These are phyloP conservation scores for Poeciliopsis prolifica DNA, from an alignment of 2,113 vertebrate genomes.

Conservation along the genomic window DNA sequence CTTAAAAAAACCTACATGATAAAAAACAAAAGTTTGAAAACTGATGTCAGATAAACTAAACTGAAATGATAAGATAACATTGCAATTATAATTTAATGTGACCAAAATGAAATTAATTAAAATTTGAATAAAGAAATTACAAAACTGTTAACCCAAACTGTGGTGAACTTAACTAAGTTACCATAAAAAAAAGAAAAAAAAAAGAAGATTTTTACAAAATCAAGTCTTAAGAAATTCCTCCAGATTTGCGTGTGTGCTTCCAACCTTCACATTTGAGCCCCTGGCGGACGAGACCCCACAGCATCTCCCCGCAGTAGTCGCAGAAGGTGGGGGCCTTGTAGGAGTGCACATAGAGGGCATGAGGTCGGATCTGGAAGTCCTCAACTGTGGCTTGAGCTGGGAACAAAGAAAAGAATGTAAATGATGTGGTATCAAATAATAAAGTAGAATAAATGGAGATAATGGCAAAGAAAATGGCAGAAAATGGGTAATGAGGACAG, in stretches of 20 bases:
- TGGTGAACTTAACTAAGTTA: neutral
- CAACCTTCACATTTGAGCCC: constrained; percentile 99
- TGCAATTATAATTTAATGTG: neutral
- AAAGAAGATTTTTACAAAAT: constrained; percentile 10
- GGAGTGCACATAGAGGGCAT: constrained; percentile 97
- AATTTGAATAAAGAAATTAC: no score
- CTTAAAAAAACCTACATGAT: neutral
- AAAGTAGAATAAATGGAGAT: constrained; percentile 14
- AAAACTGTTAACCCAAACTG: no score
- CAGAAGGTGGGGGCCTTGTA: constrained; percentile 99
- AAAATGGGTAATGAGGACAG: neutral
- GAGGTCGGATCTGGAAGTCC: constrained; percentile 99
- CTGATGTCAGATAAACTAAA: constrained; percentile 5
- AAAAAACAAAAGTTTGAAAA: neutral
- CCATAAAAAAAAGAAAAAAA: neutral
- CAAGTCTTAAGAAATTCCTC: neutral
- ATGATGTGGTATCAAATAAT: constrained; percentile 24
- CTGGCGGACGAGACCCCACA: constrained; percentile 98
- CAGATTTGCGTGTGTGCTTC: constrained; percentile 15
- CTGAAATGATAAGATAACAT: neutral
- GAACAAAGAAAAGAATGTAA: constrained; percentile 65
- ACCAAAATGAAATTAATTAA: no score
- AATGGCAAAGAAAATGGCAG: neutral
- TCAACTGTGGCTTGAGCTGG: constrained; percentile 95
- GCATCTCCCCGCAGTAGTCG: constrained; percentile 99